Percentiles rank a stretch among this genome's conserved stretches.
These are phyloP conservation scores for Enchytraeus crypticus DNA, from an alignment of 2,888 invertebrate genomes.

Conservation along the genomic window DNA sequence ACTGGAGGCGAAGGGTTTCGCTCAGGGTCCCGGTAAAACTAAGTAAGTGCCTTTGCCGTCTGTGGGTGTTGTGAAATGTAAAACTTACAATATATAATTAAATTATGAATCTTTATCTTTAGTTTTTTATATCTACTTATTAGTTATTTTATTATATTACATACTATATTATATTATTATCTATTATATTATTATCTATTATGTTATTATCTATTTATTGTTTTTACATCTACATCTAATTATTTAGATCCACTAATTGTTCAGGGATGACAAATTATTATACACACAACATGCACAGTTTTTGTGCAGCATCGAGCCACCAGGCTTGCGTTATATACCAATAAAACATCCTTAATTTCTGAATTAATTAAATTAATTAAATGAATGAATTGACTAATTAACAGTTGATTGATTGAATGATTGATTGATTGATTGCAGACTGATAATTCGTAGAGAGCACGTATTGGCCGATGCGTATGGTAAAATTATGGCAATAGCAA, in stretches of 20 bases:
- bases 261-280: no score
- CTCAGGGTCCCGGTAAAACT: conserved; percentile 90
- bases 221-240: neutral
- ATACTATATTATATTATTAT: neutral
- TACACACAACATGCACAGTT: no score
- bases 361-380: no score
- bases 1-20: conserved; percentile 89
- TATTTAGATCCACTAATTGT: no score
- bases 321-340: no score
- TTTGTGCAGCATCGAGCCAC: no score
- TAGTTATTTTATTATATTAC: neutral
- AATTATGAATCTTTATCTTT: no score
- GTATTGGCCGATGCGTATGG: conserved; percentile 90
- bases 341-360: no score
- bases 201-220: neutral
- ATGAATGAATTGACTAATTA: neutral
- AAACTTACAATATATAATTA: neutral
- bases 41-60: conserved; percentile 66
- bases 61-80: neutral
- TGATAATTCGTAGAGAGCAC: conserved; percentile 84
- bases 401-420: neutral
- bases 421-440: conserved; percentile 53
- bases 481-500: conserved; percentile 88
- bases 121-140: no score
- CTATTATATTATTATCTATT: neutral